Evolutionary conservation across 2,113 vertebrate species (phyloP), one percentile per base, ranked within the genome.

Genomic region (Chlorocebus sabaeus): DNA sequence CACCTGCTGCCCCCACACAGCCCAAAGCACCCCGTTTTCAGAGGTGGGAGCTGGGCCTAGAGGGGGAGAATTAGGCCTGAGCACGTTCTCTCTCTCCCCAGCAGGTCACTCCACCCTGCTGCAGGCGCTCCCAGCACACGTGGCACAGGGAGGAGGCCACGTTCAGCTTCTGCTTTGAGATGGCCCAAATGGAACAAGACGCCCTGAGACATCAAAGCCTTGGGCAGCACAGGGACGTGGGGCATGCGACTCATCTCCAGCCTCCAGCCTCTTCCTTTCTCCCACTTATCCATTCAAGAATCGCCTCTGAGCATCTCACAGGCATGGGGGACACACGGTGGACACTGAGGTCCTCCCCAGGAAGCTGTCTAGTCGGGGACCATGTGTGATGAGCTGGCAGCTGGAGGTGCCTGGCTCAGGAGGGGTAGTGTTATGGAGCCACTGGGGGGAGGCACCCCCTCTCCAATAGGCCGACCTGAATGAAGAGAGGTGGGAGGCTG

Each of bases 131-230:
- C 20, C 14, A 8, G 64, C 2, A n/a, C 30, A n/a, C 7, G 0
- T 18, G 32, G 67, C 20, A 40, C n/a, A 73, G 70, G 70, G 20
- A 40, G 14, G 67, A 68, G 67, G 32, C 32, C 14, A 68, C 7
- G 18, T 35, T 72, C 68, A 72, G n/a, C 68, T 20, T 72, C 7
- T 9, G 18, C 68, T n/a, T 38, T 38, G 40, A 75, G 23, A 75
- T 2, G 38, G 40, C 12, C 23, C 12, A 45, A 43, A 13, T 3
- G 6, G n/a, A 7, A 43, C 72, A 13, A 45, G 23, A 75, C 0
- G 6, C 12, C 3, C 72, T 43, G 16, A 43, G 23, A 75, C 72
- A 75, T 23, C 72, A 27, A 75, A 75, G 22, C 40, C 23, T 7
- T 25, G 13, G 40, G 23, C 40, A 32, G 38, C 22, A 11, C 5